A percentile compares a stretch with the other conserved stretches of the same genome.
These are phyloP conservation scores for Loriculus beryllinus DNA, from an alignment of 2,797 vertebrate species.

Conservation along the genomic window DNA sequence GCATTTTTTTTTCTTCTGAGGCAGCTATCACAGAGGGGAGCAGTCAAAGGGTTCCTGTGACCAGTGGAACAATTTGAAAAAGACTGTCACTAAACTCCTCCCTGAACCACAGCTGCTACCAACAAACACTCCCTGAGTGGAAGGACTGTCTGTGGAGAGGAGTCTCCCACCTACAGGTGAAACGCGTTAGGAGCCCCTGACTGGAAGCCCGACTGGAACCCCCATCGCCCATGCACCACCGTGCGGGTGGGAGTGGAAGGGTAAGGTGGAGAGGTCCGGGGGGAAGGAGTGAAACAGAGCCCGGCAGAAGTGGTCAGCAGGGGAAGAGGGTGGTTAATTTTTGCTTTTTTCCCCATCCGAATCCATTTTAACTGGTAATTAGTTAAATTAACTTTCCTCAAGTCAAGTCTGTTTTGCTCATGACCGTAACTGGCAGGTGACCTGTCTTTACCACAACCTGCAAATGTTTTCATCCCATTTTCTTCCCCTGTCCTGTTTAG, in stretches of 20 bases:
- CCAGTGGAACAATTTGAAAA: neutral
- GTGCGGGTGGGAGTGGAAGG: neutral
- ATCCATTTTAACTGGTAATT: neutral
- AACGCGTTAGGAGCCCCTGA: neutral
- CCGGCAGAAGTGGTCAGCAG: neutral
- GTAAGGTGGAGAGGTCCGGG: too few relatives aligned
- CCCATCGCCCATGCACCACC: rapidly evolving
- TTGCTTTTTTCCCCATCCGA: neutral
- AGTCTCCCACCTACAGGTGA: neutral
- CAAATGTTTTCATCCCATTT: neutral
- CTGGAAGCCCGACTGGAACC: neutral
- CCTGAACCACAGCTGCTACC: neutral
- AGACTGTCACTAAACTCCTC: neutral
- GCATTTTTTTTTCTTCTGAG: neutral
- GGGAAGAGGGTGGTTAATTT: neutral
- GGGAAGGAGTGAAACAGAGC: neutral
- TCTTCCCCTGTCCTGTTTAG: neutral
- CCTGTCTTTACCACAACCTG: neutral
- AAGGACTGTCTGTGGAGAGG: neutral
- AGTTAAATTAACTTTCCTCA: neutral
- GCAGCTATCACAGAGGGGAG: neutral
- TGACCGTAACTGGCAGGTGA: neutral
- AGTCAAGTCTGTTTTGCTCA: neutral
- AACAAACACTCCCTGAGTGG: neutral
- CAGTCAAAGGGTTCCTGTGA: neutral